These are phyloP conservation scores for Varanus salvator DNA, from an alignment of 2,113 vertebrate species.

Conservation along the genomic window DNA sequence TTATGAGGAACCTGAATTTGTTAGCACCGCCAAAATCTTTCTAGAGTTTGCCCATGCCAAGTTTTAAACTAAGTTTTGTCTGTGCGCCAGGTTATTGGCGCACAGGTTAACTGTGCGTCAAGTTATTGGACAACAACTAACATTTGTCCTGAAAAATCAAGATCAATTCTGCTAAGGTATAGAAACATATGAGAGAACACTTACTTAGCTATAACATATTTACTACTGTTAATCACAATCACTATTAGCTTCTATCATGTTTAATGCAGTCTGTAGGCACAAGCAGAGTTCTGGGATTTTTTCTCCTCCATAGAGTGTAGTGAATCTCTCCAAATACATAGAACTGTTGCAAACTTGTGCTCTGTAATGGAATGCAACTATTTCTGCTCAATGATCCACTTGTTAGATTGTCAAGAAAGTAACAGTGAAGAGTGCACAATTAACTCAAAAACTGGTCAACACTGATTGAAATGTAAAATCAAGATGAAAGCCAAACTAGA, in stretches of 20 bases:
- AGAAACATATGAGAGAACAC: not conserved
- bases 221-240: not conserved
- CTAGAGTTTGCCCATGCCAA: not conserved
- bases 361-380: not conserved
- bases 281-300: not conserved
- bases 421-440: too few species aligned
- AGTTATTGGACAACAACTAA: not conserved
- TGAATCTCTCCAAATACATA: not conserved
- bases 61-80: too few species aligned
- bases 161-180: not conserved
- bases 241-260: not conserved
- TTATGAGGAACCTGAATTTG: not conserved
- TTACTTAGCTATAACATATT: not conserved
- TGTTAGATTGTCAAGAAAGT: too few species aligned
- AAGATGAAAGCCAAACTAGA: not conserved
- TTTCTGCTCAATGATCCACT: not conserved
- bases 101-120: too few species aligned
- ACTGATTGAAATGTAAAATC: not conserved
- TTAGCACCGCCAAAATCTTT: not conserved
- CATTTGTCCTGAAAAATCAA: not conserved
- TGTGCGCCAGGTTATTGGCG: too few species aligned
- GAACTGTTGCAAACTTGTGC: not conserved
- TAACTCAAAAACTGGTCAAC: not conserved
- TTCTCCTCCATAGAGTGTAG: too few species aligned
- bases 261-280: not conserved